Conservation (phyloP, 1,140 invertebrate species). For the Meteorus sp. region DNA sequence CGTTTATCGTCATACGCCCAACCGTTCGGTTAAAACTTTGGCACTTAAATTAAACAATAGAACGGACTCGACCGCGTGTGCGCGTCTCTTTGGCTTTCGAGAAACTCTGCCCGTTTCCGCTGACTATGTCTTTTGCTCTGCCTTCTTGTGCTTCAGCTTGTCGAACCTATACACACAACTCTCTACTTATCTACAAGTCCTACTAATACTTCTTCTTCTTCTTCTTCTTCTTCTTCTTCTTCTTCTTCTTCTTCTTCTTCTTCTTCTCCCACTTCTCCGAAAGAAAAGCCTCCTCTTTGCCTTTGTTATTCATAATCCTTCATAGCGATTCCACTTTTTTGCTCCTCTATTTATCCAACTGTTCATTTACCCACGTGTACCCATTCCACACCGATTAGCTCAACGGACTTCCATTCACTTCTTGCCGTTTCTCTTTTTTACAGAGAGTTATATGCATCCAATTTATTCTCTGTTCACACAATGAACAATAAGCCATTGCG, state of each 20-base stretch:
- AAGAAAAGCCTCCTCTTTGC: too few species aligned
- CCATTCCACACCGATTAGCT: too few species aligned
- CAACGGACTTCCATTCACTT: too few species aligned
- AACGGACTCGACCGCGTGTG: slow-evolving; percentile 46
- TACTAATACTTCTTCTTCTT: slow-evolving; percentile 10
- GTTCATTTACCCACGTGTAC: neutral
- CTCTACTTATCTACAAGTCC: too few species aligned
- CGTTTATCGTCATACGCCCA: too few species aligned
- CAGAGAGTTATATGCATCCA: too few species aligned
- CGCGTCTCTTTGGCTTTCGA: slow-evolving; percentile 37
- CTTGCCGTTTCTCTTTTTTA: too few species aligned
- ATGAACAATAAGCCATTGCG: too few species aligned
- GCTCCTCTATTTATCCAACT: neutral
- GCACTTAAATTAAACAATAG: slow-evolving; percentile 56
- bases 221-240: slow-evolving; percentile 1
- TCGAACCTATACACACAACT: neutral
- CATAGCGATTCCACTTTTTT: too few species aligned
- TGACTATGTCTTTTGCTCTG: slow-evolving; percentile 7
- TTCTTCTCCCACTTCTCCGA: too few species aligned
- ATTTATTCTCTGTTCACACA: too few species aligned
- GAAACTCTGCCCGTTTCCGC: slow-evolving; percentile 19
- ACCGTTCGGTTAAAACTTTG: slow-evolving; percentile 52
- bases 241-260: neutral
- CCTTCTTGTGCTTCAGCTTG: neutral
- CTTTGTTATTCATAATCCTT: slow-evolving; percentile 3